Percentiles rank a stretch among this genome's conserved stretches.
Conservation (phyloP, 2,113 vertebrate genomes). For the Myodes glareolus region DNA sequence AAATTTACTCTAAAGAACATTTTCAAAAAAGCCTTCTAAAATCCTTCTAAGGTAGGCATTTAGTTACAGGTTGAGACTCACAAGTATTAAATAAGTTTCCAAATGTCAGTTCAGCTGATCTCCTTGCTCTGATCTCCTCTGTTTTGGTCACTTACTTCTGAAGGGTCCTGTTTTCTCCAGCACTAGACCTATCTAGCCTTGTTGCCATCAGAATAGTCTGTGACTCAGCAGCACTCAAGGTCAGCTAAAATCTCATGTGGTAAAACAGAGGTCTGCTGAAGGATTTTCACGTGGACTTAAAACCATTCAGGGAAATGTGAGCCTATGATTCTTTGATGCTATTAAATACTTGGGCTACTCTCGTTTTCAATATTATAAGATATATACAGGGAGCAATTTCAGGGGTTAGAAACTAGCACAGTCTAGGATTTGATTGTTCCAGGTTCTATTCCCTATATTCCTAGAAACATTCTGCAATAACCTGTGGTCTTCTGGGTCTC, state of each 20-base stretch:
- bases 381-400: not conserved
- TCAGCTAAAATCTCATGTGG: too few relatives aligned
- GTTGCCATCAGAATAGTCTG: not conserved
- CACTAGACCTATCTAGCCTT: fast-evolving
- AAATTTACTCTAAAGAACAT: not conserved
- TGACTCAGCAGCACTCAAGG: not conserved
- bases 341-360: not conserved
- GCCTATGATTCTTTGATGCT: not conserved
- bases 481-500: not conserved
- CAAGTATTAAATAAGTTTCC: not conserved
- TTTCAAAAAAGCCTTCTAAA: not conserved
- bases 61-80: not conserved
- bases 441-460: not conserved
- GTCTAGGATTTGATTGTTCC: not conserved
- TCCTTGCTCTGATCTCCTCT: not conserved
- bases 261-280: not conserved
- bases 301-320: not conserved
- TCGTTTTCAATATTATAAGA: not conserved
- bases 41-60: not conserved
- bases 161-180: not conserved
- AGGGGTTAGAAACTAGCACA: not conserved
- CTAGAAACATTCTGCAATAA: not conserved
- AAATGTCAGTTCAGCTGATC: not conserved
- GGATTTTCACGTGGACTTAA: not conserved
- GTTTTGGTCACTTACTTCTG: not conserved